phyloP scores from a whole-genome alignment of 2,113 vertebrate genomes.

The Vidua chalybeata region DNA sequence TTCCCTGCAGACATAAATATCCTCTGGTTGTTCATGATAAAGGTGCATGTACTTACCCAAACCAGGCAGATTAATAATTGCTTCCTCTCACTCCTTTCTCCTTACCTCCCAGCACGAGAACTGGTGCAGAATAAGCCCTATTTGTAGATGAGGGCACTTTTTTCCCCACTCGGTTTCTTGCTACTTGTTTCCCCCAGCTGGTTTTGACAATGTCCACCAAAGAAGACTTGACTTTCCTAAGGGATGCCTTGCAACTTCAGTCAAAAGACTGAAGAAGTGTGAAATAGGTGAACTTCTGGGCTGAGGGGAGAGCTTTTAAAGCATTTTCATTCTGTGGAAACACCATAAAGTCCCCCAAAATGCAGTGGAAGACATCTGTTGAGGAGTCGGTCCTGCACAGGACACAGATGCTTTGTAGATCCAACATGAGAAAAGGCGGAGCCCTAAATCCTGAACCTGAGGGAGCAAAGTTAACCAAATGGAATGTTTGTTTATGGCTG shows the following conservation, averaged over 20 bases:
- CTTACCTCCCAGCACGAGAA: background rate
- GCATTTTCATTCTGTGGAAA: background rate
- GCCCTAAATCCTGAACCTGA: constrained; percentile 1
- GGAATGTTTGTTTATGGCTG: constrained; percentile 55
- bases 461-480: constrained; percentile 28
- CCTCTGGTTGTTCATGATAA: background rate
- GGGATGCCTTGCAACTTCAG: background rate
- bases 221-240: background rate
- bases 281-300: background rate
- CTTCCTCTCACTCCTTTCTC: background rate
- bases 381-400: background rate
- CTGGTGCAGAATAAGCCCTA: background rate
- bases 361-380: background rate
- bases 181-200: background rate
- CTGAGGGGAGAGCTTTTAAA: background rate
- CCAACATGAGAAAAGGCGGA: background rate
- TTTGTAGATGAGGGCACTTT: background rate
- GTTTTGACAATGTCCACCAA: background rate
- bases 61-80: background rate
- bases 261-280: background rate
- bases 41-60: background rate
- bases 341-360: background rate
- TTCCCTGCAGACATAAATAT: background rate
- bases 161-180: background rate
- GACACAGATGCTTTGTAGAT: background rate